Evolutionary conservation across 2,888 invertebrate species (phyloP).

Genomic region (Drosophila melanosoma): DNA sequence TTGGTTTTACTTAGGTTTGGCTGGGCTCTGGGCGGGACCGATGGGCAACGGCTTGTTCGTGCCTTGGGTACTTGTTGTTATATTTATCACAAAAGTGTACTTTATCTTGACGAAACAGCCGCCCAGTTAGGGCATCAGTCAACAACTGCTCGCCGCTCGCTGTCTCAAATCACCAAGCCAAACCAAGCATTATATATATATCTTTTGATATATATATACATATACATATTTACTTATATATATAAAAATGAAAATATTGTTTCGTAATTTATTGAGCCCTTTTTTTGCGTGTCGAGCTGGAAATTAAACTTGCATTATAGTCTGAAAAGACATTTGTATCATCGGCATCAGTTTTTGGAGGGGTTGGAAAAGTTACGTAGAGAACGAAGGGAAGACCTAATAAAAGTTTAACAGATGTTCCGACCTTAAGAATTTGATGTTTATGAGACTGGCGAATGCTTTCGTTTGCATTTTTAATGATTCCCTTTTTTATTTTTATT

Average conservation of each 20-base stretch:
- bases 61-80: constrained; percentile 81
- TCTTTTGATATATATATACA: constrained; percentile 19
- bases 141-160: constrained; percentile 61
- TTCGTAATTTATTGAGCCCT: constrained; percentile 69
- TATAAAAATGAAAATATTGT: constrained; percentile 56
- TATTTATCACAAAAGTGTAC: constrained; percentile 78
- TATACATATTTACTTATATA: constrained; percentile 23
- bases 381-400: constrained; percentile 23
- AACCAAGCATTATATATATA: constrained; percentile 16
- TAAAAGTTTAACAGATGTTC: constrained; percentile 69
- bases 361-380: constrained; percentile 20
- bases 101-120: constrained; percentile 69
- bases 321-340: constrained; percentile 34
- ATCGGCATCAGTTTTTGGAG: constrained; percentile 18
- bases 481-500: constrained; percentile 9
- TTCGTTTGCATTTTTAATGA: constrained; percentile 68
- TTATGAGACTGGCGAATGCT: constrained; percentile 59
- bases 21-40: constrained; percentile 36
- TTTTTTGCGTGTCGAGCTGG: constrained; percentile 52
- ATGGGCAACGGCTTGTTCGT: constrained; percentile 74
- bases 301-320: constrained; percentile 78
- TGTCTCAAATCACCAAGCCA: constrained; percentile 57
- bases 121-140: constrained; percentile 64
- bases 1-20: constrained; percentile 36
- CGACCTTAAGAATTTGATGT: constrained; percentile 55